These are phyloP conservation scores for Unio delphinus DNA, from an alignment of 2,888 invertebrate genomes.

Conservation along the genomic window DNA sequence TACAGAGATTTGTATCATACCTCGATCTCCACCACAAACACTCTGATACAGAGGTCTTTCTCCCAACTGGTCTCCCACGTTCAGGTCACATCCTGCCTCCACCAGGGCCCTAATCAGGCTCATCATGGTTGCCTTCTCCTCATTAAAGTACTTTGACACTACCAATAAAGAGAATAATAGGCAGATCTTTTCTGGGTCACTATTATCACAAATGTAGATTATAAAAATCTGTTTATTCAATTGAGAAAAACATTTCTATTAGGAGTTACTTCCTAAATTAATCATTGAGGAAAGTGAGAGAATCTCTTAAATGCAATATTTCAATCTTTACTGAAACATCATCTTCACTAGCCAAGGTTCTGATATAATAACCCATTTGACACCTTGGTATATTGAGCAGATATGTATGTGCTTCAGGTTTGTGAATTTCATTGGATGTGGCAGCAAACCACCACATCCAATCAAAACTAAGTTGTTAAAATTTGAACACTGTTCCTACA, in stretches of 20 bases:
- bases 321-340: too few relatives aligned
- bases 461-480: too few relatives aligned
- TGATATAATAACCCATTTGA: too few relatives aligned
- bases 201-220: neutral
- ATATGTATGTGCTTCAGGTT: too few relatives aligned
- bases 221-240: neutral
- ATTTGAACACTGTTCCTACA: too few relatives aligned
- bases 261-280: neutral
- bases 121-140: conserved; percentile 37
- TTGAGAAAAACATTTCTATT: neutral
- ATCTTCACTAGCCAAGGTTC: too few relatives aligned
- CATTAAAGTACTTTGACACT: conserved; percentile 59
- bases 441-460: too few relatives aligned
- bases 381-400: too few relatives aligned
- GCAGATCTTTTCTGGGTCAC: too few relatives aligned
- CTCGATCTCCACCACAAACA: conserved; percentile 62
- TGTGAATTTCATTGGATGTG: too few relatives aligned
- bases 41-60: conserved; percentile 66
- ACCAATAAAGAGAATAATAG: conserved; percentile 11
- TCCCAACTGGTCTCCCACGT: conserved; percentile 56
- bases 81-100: conserved; percentile 57
- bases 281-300: too few relatives aligned
- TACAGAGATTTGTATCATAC: conserved; percentile 34
- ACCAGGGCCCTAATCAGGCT: conserved; percentile 55
- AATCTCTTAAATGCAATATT: too few relatives aligned